Evolutionary conservation across 2,113 vertebrate species (phyloP).

Genomic region (Hassar affinis): DNA sequence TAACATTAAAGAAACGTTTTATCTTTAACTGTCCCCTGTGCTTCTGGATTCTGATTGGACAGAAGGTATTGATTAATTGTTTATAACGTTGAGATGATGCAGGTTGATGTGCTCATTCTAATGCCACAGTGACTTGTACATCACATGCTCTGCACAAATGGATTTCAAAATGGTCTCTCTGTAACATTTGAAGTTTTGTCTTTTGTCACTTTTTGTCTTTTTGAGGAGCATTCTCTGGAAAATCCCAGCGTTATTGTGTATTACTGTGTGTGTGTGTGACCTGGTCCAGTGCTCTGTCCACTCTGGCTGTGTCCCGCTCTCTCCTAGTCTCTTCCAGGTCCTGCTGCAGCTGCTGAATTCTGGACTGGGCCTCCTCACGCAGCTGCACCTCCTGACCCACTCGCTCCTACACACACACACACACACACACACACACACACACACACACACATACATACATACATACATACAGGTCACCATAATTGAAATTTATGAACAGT

Average conservation of each 20-base stretch:
- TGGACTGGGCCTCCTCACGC: slow-evolving; percentile 61
- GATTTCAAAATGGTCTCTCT: too few species aligned
- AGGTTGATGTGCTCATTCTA: not conserved
- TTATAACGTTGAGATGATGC: not conserved
- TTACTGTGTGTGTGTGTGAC: slow-evolving; percentile 48
- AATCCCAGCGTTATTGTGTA: not conserved
- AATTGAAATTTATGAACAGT: not conserved
- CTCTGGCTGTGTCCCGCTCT: slow-evolving; percentile 67
- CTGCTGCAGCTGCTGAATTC: slow-evolving; percentile 61
- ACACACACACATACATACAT: slow-evolving; percentile 29
- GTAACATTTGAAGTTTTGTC: not conserved
- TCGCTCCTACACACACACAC: slow-evolving; percentile 53
- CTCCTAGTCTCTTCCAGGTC: slow-evolving; percentile 68
- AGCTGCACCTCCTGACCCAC: slow-evolving; percentile 59
- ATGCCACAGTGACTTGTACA: too few species aligned
- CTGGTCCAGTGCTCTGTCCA: slow-evolving; percentile 76
- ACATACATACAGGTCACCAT: too few species aligned
- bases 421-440: slow-evolving; percentile 29
- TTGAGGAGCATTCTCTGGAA: not conserved
- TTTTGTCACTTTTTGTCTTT: not conserved
- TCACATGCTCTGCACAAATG: too few species aligned
- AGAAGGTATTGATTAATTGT: not conserved
- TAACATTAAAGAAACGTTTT: not conserved
- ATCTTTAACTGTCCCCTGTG: not conserved
- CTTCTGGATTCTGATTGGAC: not conserved